Conservation (phyloP, 2,797 vertebrate genomes). For the Sitta carolinensis region DNA sequence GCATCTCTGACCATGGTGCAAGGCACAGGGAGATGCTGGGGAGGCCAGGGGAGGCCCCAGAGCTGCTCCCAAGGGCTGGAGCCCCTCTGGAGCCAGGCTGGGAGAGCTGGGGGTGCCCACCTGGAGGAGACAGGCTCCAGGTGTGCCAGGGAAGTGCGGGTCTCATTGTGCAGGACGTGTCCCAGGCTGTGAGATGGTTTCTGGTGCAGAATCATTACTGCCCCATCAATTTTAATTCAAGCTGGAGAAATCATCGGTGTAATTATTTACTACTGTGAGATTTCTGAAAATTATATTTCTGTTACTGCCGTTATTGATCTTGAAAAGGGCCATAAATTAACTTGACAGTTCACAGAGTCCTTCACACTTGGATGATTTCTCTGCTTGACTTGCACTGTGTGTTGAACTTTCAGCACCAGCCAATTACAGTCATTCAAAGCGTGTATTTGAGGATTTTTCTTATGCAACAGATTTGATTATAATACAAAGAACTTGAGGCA, state of each 20-base stretch:
- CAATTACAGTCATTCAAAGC: conserved; percentile 43
- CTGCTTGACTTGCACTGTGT: conserved; percentile 5
- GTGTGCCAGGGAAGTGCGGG: background rate
- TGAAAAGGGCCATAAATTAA: conserved; percentile 34
- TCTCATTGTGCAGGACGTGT: background rate
- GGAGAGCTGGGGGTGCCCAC: background rate
- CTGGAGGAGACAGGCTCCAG: background rate
- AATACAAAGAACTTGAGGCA: background rate
- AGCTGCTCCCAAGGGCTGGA: background rate
- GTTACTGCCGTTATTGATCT: conserved; percentile 28
- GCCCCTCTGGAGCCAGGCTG: background rate
- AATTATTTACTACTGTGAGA: conserved; percentile 35
- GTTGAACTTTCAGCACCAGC: conserved; percentile 49
- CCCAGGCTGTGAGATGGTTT: background rate
- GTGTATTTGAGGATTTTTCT: conserved; percentile 12
- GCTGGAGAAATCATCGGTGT: background rate
- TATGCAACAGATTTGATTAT: background rate
- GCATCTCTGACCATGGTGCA: background rate
- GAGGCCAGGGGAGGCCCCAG: background rate
- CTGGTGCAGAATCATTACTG: background rate
- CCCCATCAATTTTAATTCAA: background rate
- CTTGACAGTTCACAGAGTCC: background rate
- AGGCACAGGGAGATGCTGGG: background rate
- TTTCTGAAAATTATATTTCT: conserved; percentile 26
- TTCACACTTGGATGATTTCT: conserved; percentile 45